Percentiles rank a stretch among this genome's conserved stretches.
Evolutionary conservation across 2,888 invertebrate species (phyloP).

Genomic region (Oscheius sp.): DNA sequence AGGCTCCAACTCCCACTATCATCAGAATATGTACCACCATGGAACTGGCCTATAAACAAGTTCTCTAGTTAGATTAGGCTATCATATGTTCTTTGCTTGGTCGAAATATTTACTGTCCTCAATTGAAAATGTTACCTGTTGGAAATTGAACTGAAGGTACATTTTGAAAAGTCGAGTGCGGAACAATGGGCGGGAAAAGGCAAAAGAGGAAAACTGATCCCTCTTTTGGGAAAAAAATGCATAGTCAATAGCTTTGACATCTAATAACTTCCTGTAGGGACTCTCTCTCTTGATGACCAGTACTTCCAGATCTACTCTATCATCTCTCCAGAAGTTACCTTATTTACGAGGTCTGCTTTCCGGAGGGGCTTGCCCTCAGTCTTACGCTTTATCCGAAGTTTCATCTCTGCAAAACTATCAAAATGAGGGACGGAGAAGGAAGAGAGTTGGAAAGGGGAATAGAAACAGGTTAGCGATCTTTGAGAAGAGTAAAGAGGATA

Average conservation of each 20-base stretch:
- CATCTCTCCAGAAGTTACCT: conserved; percentile 15
- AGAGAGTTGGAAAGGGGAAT: not conserved
- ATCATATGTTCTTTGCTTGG: too few species aligned
- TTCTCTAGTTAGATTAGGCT: not conserved
- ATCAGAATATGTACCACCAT: conserved; percentile 64
- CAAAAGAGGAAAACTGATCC: conserved; percentile 2
- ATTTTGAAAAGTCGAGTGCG: not conserved
- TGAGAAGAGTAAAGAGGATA: not conserved
- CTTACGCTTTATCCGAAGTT: conserved; percentile 27
- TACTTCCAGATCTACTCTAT: not conserved
- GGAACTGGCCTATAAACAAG: conserved; percentile 60
- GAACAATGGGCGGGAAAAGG: conserved; percentile 21
- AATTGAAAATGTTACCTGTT: not conserved
- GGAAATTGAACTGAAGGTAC: conserved; percentile 13
- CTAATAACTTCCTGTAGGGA: conserved; percentile 20
- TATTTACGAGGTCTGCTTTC: conserved; percentile 24
- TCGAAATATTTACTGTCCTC: too few species aligned
- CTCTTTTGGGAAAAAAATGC: conserved; percentile 15
- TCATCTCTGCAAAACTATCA: conserved; percentile 10
- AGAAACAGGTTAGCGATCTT: not conserved
- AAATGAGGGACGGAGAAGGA: not conserved
- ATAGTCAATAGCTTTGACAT: conserved; percentile 14
- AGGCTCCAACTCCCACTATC: conserved; percentile 60
- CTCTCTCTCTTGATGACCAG: not conserved
- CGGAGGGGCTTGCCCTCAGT: conserved; percentile 22